Base-by-base conservation (phyloP, 2,113 vertebrate genomes). In the Archocentrus centrarchus region DNA sequence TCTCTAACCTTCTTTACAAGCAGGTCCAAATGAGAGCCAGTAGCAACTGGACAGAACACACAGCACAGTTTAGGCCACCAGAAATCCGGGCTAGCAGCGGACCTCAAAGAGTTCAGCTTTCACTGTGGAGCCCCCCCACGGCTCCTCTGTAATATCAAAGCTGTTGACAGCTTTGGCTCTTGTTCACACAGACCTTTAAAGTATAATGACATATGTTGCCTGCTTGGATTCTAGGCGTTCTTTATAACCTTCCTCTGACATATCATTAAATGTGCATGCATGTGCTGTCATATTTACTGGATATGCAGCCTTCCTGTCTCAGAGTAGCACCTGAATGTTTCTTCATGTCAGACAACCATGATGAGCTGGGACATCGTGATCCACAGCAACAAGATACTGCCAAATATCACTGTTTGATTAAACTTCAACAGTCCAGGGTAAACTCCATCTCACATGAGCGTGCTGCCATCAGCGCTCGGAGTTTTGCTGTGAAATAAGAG, bases 141-240 rank as follows among this genome's bases (percentile, higher is more conserved):
- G 78, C 79, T 41, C 14, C 86, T 76, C 75, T 37, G 68, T 82
- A 39, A 82, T 75, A 81, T 82, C 78, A 87, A 81, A 87, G 73
- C 77, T 47, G 53, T 61, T 83, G 81, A 80, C 83, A 89, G 73
- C 75, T 81, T 61, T 83, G 88, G 82, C 84, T 84, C 44, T 77
- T 82, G 61, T 73, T 85, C 81, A 75, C 81, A 63, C 87, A 75
- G 58, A 81, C 27, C 44, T 88, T 91, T 84, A 89, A 89, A 86
- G 22, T 81, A 82, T 81, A 83, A 86, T 82, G 75, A 81, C 63
- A 59, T 76, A 73, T 44, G 79, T 85, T 78, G 58, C 66, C 61
- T 39, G 66, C 68, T 87, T 77, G 55, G 24, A 81, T 82, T 80
- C 59, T 44, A 20, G 22, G 15, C 27, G 55, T 50, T 64, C 20